These are phyloP conservation scores for Plecotus auritus DNA, from an alignment of 2,113 vertebrate genomes.

Conservation along the genomic window DNA sequence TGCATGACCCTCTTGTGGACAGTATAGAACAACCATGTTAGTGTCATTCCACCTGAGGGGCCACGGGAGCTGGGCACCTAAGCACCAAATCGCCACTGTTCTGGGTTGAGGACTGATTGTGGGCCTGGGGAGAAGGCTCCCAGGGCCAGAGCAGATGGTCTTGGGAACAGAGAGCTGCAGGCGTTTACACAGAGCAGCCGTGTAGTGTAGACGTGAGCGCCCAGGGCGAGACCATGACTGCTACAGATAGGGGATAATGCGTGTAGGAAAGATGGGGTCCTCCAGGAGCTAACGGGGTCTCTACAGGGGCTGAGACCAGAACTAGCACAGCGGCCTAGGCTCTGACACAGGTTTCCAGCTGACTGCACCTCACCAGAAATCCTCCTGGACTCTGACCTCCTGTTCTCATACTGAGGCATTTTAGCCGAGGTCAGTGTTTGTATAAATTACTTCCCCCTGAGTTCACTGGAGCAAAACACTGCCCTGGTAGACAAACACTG, in stretches of 20 bases:
- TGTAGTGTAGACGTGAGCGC: not conserved
- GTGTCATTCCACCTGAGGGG: not conserved
- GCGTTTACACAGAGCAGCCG: not conserved
- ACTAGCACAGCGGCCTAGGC: not conserved
- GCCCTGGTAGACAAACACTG: not conserved
- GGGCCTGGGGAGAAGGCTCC: not conserved
- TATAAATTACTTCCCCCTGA: conserved; percentile 53
- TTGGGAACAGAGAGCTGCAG: not conserved
- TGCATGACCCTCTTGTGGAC: not conserved
- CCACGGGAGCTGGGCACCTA: not conserved
- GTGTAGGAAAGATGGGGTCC: not conserved
- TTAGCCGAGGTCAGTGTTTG: not conserved
- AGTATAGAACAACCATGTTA: not conserved
- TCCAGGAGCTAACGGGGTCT: not conserved
- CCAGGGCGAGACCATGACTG: accelerated
- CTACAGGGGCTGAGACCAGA: not conserved
- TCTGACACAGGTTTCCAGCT: not conserved
- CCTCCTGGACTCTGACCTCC: conserved; percentile 60
- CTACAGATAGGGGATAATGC: not conserved
- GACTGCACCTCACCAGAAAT: not conserved
- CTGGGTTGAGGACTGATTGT: not conserved
- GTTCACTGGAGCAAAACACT: conserved; percentile 42
- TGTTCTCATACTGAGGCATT: not conserved
- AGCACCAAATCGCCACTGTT: not conserved
- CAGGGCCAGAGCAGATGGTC: not conserved